Percentiles rank a stretch among this genome's conserved stretches.
Conservation (phyloP, 2,113 vertebrate genomes). For the Erpornis zantholeuca region DNA sequence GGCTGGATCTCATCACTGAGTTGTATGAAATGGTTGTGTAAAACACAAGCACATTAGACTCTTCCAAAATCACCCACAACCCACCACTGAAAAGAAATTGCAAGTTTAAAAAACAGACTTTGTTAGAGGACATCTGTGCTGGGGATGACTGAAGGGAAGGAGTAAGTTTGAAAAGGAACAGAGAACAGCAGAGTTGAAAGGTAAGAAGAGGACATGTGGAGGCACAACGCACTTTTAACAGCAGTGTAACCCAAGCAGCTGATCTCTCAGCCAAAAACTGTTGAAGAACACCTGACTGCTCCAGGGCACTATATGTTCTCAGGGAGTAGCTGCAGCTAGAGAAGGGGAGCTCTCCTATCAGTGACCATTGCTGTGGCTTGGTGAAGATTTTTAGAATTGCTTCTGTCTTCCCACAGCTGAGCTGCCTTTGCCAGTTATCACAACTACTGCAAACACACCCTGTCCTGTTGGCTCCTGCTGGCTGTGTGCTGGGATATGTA, state of each 20-base stretch:
- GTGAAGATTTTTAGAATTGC: not conserved
- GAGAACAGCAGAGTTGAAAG: not conserved
- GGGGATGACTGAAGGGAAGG: not conserved
- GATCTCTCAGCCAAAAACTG: not conserved
- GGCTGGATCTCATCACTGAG: not conserved
- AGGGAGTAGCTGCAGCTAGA: not conserved
- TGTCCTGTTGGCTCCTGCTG: not conserved
- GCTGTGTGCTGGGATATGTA: not conserved
- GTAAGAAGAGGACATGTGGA: not conserved
- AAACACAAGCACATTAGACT: not conserved
- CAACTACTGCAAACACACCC: not conserved
- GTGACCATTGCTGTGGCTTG: rapidly evolving
- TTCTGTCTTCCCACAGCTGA: not conserved
- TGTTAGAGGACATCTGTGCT: not conserved
- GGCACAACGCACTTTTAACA: not conserved
- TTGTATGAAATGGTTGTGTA: not conserved
- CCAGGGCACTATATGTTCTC: not conserved
- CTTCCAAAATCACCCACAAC: not conserved
- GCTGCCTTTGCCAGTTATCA: not conserved
- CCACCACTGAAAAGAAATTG: not conserved
- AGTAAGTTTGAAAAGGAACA: not conserved
- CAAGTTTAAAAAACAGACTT: not conserved
- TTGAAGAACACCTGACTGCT: not conserved
- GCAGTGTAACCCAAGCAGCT: not conserved
- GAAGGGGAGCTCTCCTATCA: not conserved